phyloP scores from a whole-genome alignment of 2,888 invertebrate species.

The Heteropelma amictum region DNA sequence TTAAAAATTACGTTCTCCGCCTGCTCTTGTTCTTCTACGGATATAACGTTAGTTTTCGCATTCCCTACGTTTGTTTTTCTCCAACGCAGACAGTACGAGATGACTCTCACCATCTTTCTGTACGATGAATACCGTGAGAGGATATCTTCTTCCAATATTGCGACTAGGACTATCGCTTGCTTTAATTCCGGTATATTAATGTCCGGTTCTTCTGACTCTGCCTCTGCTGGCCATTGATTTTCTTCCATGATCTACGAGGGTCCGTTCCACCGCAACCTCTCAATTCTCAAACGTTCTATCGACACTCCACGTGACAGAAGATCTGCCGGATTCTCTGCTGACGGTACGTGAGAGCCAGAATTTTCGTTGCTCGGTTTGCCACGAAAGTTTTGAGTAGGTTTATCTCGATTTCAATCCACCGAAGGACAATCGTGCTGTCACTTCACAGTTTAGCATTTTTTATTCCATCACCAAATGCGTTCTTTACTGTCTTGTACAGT shows the following conservation, averaged over 20 bases:
- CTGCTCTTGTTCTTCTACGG: background rate
- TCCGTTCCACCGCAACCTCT: constrained; percentile 49
- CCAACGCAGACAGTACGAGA: constrained; percentile 33
- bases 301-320: constrained; percentile 43
- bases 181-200: constrained; percentile 23
- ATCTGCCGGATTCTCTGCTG: constrained; percentile 55
- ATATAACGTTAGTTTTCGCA: background rate
- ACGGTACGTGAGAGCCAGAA: constrained; percentile 45
- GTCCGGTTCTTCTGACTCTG: background rate
- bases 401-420: constrained; percentile 39
- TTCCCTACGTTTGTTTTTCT: no score
- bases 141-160: background rate
- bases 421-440: constrained; percentile 47
- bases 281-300: background rate
- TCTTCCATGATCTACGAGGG: constrained; percentile 44
- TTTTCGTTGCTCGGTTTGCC: constrained; percentile 46
- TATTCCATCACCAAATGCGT: constrained; percentile 22
- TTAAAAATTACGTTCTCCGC: background rate
- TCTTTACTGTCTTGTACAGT: constrained; percentile 5
- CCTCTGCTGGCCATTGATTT: constrained; percentile 5
- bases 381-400: constrained; percentile 44
- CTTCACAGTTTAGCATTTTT: constrained; percentile 36
- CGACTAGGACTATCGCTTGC: background rate
- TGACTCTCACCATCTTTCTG: constrained; percentile 17
- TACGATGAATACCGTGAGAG: constrained; percentile 19